Evolutionary conservation across 2,888 invertebrate genomes (phyloP), one percentile per base, ranked within the genome.

Genomic region (Abscondita cerata): DNA sequence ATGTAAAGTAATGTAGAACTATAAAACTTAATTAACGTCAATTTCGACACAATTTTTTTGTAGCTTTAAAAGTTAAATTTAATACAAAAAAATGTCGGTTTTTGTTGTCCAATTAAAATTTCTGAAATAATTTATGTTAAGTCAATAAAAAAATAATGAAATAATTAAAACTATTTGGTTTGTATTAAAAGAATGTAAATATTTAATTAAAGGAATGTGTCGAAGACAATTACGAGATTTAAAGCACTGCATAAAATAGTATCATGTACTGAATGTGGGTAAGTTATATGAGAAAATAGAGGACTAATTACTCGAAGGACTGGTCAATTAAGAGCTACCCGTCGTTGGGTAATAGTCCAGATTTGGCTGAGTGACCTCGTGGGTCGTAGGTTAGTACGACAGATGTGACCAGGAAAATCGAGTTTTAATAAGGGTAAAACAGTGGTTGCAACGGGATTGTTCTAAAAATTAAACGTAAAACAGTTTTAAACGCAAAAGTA

Each of bases 241-340:
- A 25, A 25, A 25, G 25, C 25, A 25, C 25, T 47, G 69, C 71
- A 70, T 70, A 71, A 74, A 73, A 74, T 70, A 68, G 65, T 68
- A 71, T 70, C 69, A 69, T 66, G 67, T 66, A 65, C 62, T 60
- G 56, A 67, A 64, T 63, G 64, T 67, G 66, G 69, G 63, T 57
- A 65, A 67, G 66, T 68, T 65, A 65, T 65, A 68, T 67, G 67
- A 62, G 66, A 64, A 64, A 66, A 68, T 65, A 66, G 57, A 53
- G 65, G 67, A 70, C 59, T 74, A 75, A 75, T 75, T 75, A 74
- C 73, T 71, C 72, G 68, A 69, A 71, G 73, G 70, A 53, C 71
- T 62, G 68, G 73, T 73, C 73, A 73, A 75, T 74, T 75, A 73
- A 70, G 72, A 67, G 62, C 64, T 66, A 64, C 68, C 65, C 67